Conservation (phyloP, 2,888 invertebrate genomes). For the Lathronympha strigana region DNA sequence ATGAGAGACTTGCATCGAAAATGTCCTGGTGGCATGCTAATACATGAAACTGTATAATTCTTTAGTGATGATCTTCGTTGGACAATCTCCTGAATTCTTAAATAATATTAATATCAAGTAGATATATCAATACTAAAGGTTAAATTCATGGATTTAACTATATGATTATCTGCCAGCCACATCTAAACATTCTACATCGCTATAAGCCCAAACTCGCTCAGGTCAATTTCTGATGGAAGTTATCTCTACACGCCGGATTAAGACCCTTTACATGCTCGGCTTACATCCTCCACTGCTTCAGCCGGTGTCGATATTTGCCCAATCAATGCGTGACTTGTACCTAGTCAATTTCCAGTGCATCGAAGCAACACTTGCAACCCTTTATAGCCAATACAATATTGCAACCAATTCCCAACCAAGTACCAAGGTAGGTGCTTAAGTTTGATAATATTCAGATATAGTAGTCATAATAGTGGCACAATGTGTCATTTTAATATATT, state of each 20-base stretch:
- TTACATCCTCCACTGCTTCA: slow-evolving; percentile 24
- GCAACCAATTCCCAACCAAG: too few relatives aligned
- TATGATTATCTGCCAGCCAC: background rate
- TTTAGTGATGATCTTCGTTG: too few relatives aligned
- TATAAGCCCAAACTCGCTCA: slow-evolving; percentile 21
- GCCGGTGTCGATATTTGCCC: slow-evolving; percentile 27
- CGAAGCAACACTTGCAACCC: background rate
- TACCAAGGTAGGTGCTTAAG: too few relatives aligned
- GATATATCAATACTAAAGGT: too few relatives aligned
- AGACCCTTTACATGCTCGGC: slow-evolving; percentile 21
- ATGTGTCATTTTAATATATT: too few relatives aligned
- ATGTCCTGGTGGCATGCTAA: too few relatives aligned
- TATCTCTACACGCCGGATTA: slow-evolving; percentile 29
- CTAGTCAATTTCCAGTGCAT: background rate
- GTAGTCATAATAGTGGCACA: too few relatives aligned
- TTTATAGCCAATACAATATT: background rate
- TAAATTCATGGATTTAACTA: background rate
- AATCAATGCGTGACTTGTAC: slow-evolving; percentile 6
- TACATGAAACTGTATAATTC: too few relatives aligned
- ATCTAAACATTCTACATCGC: slow-evolving; percentile 1
- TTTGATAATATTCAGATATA: too few relatives aligned
- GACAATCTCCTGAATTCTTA: too few relatives aligned
- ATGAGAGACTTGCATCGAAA: too few relatives aligned
- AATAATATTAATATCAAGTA: too few relatives aligned
- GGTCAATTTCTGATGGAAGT: slow-evolving; percentile 38